A percentile compares a stretch with the other conserved stretches of the same genome.
Conservation (phyloP, 2,888 invertebrate genomes). For the Ernsta delagoae region DNA sequence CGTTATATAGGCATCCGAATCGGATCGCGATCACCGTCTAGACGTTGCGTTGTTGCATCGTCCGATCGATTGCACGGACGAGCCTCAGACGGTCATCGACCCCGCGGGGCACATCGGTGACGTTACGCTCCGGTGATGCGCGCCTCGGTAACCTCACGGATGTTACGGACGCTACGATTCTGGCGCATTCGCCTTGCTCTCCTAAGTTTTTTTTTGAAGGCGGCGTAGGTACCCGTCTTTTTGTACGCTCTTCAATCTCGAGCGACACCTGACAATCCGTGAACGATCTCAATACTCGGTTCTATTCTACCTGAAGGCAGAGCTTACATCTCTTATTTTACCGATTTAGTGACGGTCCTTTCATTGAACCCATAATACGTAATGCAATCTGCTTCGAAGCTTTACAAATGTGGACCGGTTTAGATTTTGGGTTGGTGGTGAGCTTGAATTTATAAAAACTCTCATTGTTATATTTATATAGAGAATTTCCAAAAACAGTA, state of each 20-base stretch:
- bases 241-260: slow-evolving; percentile 1
- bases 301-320: slow-evolving; percentile 31
- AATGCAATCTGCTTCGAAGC: slow-evolving; percentile 59
- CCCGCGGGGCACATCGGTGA: slow-evolving; percentile 83
- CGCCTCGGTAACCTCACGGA: slow-evolving; percentile 74
- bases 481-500: slow-evolving; percentile 20
- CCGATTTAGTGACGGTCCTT: slow-evolving; percentile 42
- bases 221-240: slow-evolving; percentile 25
- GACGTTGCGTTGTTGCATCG: slow-evolving; percentile 78
- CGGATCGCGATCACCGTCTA: slow-evolving; percentile 78
- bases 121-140: slow-evolving; percentile 83
- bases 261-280: slow-evolving; percentile 38
- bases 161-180: slow-evolving; percentile 57
- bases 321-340: slow-evolving; percentile 28
- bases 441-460: slow-evolving; percentile 47
- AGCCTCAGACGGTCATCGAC: slow-evolving; percentile 82
- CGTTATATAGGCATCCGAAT: slow-evolving; percentile 73
- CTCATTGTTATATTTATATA: slow-evolving; percentile 11
- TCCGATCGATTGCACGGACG: slow-evolving; percentile 82
- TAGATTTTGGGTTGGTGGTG: slow-evolving; percentile 55
- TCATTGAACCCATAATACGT: slow-evolving; percentile 53
- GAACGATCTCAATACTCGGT: slow-evolving; percentile 35
- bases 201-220: slow-evolving; percentile 46
- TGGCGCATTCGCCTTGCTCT: slow-evolving; percentile 49
- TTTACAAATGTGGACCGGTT: slow-evolving; percentile 60